Base-by-base conservation (phyloP, 2,888 invertebrate species). In the Acanthosoma haemorrhoidale region DNA sequence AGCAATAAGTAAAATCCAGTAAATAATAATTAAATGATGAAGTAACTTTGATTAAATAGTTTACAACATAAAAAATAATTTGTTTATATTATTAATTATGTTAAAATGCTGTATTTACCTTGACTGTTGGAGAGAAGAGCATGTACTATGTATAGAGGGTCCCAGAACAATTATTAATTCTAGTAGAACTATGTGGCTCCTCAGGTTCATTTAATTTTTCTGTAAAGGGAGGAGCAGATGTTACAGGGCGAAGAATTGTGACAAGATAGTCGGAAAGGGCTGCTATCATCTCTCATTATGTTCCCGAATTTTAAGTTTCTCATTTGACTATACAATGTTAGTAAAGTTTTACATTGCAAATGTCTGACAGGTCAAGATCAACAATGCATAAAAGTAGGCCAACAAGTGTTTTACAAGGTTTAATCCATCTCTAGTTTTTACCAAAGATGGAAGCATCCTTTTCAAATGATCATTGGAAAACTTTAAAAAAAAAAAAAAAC, bases 181-280 rank as follows among this genome's bases (percentile, higher is more conserved):
- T 51, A 51, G 51, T 25, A 51, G 51, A 25, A 51, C 51, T 51
- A 51, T 6, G 21, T 51, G 51, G 25, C 21, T 51, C 51, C 51
- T 25, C 51, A 51, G 51, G 51, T 51, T 51, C 51, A 51, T 25
- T 51, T 51, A 51, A 51, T 51, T 51, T n/a, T 51, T 51, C 51
- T 51, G 51, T 51, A 51, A 51, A 51, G 51, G 51, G 51, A 51
- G 51, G 51, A 51, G 51, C 51, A 51, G 51, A 51, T 25, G 51
- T 51, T 51, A 51, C 51, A 51, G 51, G 51, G 25, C 51, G 51
- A 51, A 51, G 51, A 11, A 51, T 51, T 51, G 43, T 43, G 51
- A 25, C 51, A 51, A 51, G 51, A 21, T 51, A 51, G 51, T 51
- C 51, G 51, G 51, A 51, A 51, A 51, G n/a, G 11, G 51, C 51